A percentile compares a stretch with the other conserved stretches of the same genome.
Conservation (phyloP, 2,797 vertebrate genomes). For the Notolabrus celidotus region DNA sequence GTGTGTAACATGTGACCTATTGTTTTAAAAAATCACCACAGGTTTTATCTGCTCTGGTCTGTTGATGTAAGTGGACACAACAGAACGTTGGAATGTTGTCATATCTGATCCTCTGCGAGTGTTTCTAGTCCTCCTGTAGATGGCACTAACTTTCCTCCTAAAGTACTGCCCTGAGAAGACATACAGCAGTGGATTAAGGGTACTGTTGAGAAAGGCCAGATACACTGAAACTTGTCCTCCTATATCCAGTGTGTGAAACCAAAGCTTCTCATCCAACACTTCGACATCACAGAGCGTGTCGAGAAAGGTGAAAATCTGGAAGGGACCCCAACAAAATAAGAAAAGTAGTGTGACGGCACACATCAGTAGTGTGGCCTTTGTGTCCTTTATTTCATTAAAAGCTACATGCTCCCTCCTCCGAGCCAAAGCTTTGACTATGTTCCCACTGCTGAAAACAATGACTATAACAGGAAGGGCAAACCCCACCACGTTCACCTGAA, state of each 20-base stretch:
- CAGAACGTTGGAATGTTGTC: constrained; percentile 72
- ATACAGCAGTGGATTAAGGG: constrained; percentile 92
- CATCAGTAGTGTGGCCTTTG: constrained; percentile 86
- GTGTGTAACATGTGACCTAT: constrained; percentile 18
- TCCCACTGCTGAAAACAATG: constrained; percentile 86
- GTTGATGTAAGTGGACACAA: constrained; percentile 76
- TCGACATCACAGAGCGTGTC: constrained; percentile 76
- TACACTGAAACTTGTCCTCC: constrained; percentile 85
- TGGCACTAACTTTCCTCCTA: constrained; percentile 87
- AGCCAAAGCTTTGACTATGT: constrained; percentile 83
- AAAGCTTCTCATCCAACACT: constrained; percentile 51
- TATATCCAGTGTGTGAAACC: constrained; percentile 70
- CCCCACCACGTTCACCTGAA: constrained; percentile 84
- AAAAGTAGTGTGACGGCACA: constrained; percentile 89
- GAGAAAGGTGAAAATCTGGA: constrained; percentile 88
- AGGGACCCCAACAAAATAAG: constrained; percentile 91
- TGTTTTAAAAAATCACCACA: constrained; percentile 49
- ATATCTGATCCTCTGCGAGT: constrained; percentile 73
- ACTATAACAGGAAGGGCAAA: constrained; percentile 87
- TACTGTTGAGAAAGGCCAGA: constrained; percentile 91
- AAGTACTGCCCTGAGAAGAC: constrained; percentile 94
- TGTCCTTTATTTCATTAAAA: constrained; percentile 80
- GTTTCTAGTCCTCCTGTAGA: constrained; percentile 77
- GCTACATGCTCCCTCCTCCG: constrained; percentile 77
- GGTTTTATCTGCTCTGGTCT: constrained; percentile 75